Evolutionary conservation across 2,113 vertebrate species (phyloP).

Genomic region (Ictalurus punctatus): DNA sequence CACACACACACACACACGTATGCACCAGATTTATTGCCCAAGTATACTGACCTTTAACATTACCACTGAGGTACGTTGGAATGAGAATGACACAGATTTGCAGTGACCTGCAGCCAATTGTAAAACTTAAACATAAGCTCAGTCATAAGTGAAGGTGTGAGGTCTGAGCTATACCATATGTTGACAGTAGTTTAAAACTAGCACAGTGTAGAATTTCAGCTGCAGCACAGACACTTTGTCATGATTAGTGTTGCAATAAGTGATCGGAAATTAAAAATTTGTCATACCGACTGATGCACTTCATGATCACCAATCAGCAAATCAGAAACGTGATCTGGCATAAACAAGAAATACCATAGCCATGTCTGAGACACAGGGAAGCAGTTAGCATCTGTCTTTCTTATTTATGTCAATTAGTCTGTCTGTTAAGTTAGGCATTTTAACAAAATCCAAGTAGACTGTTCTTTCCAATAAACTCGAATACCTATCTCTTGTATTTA

Average conservation of each 20-base stretch:
- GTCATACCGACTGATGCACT: not conserved
- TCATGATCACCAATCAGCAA: not conserved
- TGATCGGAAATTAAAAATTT: not conserved
- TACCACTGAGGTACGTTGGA: not conserved
- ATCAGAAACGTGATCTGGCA: not conserved
- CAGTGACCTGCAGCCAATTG: not conserved
- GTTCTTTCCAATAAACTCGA: not conserved
- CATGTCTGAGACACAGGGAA: not conserved
- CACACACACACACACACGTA: not conserved
- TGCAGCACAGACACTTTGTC: not conserved
- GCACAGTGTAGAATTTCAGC: not conserved
- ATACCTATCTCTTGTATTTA: not conserved
- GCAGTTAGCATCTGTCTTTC: not conserved
- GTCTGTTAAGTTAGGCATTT: not conserved
- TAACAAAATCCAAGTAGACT: not conserved
- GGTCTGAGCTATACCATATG: not conserved
- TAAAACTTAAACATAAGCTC: not conserved
- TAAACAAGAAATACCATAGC: not conserved
- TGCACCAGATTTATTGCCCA: not conserved
- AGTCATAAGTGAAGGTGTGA: not conserved
- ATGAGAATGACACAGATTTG: not conserved
- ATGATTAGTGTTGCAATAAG: not conserved
- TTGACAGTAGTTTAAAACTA: not conserved
- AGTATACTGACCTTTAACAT: slow-evolving; percentile 2
- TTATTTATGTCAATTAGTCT: not conserved